Evolutionary conservation across 2,888 invertebrate genomes (phyloP), one percentile per base, ranked within the genome.

Genomic region (Erebia palarica): DNA sequence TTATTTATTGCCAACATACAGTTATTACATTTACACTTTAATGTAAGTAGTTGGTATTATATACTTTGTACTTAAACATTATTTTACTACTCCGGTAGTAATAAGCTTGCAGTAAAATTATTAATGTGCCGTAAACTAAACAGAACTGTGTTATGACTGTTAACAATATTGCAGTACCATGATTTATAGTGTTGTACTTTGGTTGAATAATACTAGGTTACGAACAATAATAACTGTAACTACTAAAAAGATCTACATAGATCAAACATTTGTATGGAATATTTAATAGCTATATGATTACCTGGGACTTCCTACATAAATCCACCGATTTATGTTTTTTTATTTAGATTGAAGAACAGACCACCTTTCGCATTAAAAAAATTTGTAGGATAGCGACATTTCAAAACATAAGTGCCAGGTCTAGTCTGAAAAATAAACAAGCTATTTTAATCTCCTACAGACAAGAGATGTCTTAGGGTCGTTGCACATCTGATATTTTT

Each of bases 51-150:
- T 68, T 21, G 18, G 74, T 77, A 73, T 76, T 77, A 77, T 69
- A 78, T 77, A 77, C 73, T 81, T 81, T 81, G 81, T 81, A 81
- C 81, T 80, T 77, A 74, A 75, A 68, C 74, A 76, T 76, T 75
- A 73, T 76, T 63, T 63, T 49, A 63, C 75, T 71, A 74, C 68
- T 67, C 65, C 68, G 66, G 73, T 55, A 18, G 8, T 72, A 72
- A 72, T 71, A 75, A 78, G 76, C 76, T 76, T 75, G 75, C 77
- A 78, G 77, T 74, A 71, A 72, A 75, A 67, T 72, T 72, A 70
- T 72, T 72, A 70, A 75, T 73, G 75, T 70, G 70, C 74, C 71
- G 72, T 73, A 75, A 73, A 75, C 69, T 73, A 73, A 68, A 70
- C 69, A 72, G 53, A 47, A 58, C 69, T 73, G 65, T 73, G 71